Percentiles rank a stretch among this genome's conserved stretches.
phyloP scores from a whole-genome alignment of 2,797 vertebrate species.

The Vespertilio murinus region DNA sequence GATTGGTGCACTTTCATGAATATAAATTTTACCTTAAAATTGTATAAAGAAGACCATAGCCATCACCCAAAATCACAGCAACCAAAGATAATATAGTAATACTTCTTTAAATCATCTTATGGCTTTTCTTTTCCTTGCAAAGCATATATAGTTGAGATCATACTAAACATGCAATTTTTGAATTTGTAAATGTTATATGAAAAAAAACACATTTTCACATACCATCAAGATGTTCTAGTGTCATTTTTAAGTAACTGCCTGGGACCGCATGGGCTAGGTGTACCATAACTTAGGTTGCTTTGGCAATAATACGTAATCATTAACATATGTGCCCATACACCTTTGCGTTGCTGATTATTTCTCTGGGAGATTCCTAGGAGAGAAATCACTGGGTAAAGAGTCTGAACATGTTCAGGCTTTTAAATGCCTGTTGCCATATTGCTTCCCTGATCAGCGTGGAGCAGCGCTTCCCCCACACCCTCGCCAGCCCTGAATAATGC shows the following conservation, averaged over 20 bases:
- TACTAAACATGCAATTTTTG: neutral
- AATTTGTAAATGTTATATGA: neutral
- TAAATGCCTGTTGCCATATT: neutral
- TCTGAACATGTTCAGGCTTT: conserved; percentile 36
- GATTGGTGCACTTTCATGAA: neutral
- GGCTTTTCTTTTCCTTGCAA: neutral
- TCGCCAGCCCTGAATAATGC: neutral
- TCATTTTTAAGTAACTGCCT: neutral
- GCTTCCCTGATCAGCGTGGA: neutral
- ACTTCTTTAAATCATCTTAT: neutral
- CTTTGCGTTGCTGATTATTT: conserved; percentile 56
- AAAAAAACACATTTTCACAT: neutral
- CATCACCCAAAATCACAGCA: neutral
- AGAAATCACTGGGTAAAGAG: conserved; percentile 15
- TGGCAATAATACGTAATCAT: conserved; percentile 56
- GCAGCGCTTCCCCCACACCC: neutral
- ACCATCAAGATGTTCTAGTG: neutral
- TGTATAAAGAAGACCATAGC: neutral
- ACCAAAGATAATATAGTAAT: neutral
- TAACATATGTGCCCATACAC: neutral
- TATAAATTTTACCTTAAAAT: neutral
- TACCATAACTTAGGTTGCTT: neutral
- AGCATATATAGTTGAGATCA: neutral
- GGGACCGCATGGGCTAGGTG: neutral
- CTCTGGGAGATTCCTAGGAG: conserved; percentile 34